Percentiles rank a stretch among this genome's conserved stretches.
Conservation (phyloP, 2,888 invertebrate species). For the Leptura quadrifasciata region DNA sequence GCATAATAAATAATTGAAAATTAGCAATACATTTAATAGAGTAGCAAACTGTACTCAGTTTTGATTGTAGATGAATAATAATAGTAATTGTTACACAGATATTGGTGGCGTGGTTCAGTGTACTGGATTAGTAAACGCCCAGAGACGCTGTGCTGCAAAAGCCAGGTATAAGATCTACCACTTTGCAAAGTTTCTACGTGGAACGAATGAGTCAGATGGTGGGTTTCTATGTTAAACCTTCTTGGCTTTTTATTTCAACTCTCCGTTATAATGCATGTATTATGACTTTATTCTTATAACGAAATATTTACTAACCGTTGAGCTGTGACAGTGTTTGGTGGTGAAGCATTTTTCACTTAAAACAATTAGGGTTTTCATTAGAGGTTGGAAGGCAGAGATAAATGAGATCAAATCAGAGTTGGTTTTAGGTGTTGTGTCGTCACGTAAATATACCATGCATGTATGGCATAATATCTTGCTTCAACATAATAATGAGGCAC, state of each 20-base stretch:
- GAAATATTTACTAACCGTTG: background rate
- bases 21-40: background rate
- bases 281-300: slow-evolving; percentile 14
- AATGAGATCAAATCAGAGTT: no score
- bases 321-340: background rate
- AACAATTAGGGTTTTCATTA: background rate
- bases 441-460: no score
- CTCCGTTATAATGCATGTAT: slow-evolving; percentile 36
- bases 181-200: slow-evolving; percentile 78
- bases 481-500: no score
- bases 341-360: background rate
- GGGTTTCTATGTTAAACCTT: slow-evolving; percentile 51
- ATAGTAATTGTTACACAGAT: slow-evolving; percentile 51
- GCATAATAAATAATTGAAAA: background rate
- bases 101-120: slow-evolving; percentile 74
- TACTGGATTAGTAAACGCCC: slow-evolving; percentile 72
- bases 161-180: slow-evolving; percentile 81
- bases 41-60: background rate
- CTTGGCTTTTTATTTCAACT: slow-evolving; percentile 24
- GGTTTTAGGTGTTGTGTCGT: no score
- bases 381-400: no score
- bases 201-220: slow-evolving; percentile 71
- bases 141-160: slow-evolving; percentile 79
- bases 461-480: no score
- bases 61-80: slow-evolving; percentile 11